Evolutionary conservation across 2,113 vertebrate species (phyloP).

Genomic region (Oxyura jamaicensis): DNA sequence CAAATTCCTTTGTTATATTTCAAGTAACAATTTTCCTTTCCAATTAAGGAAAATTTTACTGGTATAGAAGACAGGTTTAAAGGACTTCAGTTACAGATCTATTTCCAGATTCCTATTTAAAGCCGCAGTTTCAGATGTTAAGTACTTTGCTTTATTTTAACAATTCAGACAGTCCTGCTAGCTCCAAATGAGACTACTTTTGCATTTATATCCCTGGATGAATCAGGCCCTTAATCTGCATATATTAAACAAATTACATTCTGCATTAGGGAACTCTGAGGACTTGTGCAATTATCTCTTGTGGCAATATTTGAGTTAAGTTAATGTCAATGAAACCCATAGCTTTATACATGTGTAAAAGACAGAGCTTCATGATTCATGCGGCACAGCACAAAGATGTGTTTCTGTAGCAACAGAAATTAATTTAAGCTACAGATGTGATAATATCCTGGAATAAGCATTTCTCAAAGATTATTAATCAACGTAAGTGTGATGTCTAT

Average conservation of each 20-base stretch:
- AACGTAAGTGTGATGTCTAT: background rate
- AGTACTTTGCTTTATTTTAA: background rate
- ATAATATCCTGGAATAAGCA: background rate
- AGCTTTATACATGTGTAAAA: background rate
- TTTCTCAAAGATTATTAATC: background rate
- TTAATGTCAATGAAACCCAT: background rate
- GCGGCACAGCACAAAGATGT: background rate
- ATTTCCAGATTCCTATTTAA: background rate
- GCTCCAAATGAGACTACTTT: background rate
- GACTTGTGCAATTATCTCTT: background rate
- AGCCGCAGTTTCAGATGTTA: background rate
- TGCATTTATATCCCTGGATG: background rate
- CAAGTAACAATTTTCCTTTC: background rate
- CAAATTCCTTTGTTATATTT: background rate
- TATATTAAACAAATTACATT: background rate
- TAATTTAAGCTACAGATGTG: background rate
- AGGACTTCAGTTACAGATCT: background rate
- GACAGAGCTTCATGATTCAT: background rate
- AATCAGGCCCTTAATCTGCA: background rate
- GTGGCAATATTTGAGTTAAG: background rate
- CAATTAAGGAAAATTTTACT: background rate
- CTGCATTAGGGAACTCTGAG: background rate
- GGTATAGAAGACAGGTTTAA: background rate
- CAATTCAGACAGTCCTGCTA: background rate
- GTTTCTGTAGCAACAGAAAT: slow-evolving; percentile 18